Evolutionary conservation across 2,797 vertebrate species (phyloP).

Genomic region (Anableps anableps): DNA sequence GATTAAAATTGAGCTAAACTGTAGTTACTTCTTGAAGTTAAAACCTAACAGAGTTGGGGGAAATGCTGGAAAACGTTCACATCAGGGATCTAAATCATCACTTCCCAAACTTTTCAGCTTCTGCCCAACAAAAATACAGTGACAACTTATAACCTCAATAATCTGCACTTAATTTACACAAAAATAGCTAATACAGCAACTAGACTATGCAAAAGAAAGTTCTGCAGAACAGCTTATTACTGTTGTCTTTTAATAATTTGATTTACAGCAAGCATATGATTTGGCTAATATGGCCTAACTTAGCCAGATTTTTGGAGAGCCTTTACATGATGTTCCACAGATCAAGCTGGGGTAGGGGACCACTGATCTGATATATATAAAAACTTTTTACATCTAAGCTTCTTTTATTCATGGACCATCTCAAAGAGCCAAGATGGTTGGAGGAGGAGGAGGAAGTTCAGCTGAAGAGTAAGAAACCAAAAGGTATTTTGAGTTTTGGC

Average conservation of each 20-base stretch:
- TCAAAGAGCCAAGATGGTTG: constrained; percentile 70
- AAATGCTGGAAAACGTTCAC: not conserved
- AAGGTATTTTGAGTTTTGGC: constrained; percentile 55
- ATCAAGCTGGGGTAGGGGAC: not conserved
- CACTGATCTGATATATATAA: not conserved
- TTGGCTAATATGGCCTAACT: not conserved
- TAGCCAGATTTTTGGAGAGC: not conserved
- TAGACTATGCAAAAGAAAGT: not conserved
- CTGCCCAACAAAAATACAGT: not conserved
- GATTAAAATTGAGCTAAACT: not conserved
- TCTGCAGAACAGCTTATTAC: not conserved
- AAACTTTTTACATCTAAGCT: constrained; percentile 25
- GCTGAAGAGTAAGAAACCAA: constrained; percentile 60
- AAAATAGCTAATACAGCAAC: not conserved
- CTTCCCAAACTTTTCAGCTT: not conserved
- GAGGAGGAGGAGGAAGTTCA: constrained; percentile 57
- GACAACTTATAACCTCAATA: not conserved
- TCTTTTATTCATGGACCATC: constrained; percentile 52
- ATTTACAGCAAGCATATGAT: not conserved
- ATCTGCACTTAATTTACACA: not conserved
- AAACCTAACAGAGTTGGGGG: not conserved
- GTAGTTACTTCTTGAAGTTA: not conserved
- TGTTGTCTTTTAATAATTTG: not conserved
- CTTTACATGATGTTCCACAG: not conserved
- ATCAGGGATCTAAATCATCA: not conserved